A percentile compares a stretch with the other conserved stretches of the same genome.
Conservation (phyloP, 1,140 invertebrate genomes). For the Phymorhynchus buccinoides region DNA sequence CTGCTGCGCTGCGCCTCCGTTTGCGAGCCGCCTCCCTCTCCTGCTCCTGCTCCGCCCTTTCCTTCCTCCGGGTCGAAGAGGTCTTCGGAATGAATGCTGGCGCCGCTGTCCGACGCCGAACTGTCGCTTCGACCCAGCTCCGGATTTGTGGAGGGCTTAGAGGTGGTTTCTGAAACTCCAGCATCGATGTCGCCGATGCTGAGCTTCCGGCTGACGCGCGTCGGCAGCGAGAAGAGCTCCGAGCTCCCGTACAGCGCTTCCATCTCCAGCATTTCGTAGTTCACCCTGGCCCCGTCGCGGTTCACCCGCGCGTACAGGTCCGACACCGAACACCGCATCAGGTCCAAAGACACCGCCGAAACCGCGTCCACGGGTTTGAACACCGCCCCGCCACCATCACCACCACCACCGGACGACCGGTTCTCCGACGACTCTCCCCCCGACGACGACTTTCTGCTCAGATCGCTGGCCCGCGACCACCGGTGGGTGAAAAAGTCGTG, state of each 20-base stretch:
- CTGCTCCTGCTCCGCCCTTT: background rate
- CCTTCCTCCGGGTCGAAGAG: background rate
- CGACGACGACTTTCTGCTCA: background rate
- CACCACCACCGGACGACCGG: background rate
- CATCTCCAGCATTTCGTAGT: conserved; percentile 23
- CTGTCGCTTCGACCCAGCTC: background rate
- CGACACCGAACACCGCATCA: conserved; percentile 34
- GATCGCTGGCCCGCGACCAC: background rate
- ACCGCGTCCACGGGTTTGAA: background rate
- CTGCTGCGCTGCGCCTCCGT: background rate
- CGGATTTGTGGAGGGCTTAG: background rate
- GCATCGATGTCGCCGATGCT: background rate
- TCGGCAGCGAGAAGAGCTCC: background rate
- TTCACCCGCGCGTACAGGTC: conserved; percentile 37
- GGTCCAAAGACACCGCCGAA: conserved; percentile 34
- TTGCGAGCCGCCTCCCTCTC: background rate
- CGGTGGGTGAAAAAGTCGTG: background rate
- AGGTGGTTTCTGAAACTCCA: background rate
- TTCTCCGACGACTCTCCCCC: background rate
- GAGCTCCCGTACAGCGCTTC: background rate
- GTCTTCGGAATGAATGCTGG: conserved; percentile 33
- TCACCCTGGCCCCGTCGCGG: conserved; percentile 30
- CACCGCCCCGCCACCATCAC: background rate
- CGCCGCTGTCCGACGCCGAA: conserved; percentile 2
- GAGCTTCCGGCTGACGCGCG: background rate